Base-by-base conservation (phyloP, 2,797 vertebrate genomes). In the Chaetophractus vellerosus region DNA sequence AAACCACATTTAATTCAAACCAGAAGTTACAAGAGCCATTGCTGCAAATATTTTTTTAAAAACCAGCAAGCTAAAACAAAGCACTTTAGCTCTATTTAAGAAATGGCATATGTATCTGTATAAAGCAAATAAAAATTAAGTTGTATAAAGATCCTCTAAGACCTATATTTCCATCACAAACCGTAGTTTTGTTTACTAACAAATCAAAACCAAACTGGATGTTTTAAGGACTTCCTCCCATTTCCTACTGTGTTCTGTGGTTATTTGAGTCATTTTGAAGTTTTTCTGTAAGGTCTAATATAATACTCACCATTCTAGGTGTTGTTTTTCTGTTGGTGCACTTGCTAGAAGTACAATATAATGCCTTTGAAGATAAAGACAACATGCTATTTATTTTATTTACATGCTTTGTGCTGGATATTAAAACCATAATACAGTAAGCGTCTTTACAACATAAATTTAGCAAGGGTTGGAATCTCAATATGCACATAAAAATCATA, bases 281-380 rank as follows among this genome's bases (percentile, higher is more conserved):
- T 9, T 66, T 94, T 90, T 93, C 76, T 79, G 24, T 90, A 19
- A 93, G 57, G 71, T 82, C 90, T 88, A 6, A 55, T 96, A 84
- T 88, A 59, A 48, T 98, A 99, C 99, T 99, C 98, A 99, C 99
- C 99, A 99, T 98, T 99, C 98, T 74, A 99, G 98, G 96, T 98
- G 99, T 98, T 99, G 99, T 97, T 99, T 99, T 98, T 99, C 99
- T 96, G 99, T 99, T 88, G 99, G 98, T 88, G 99, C 99, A 5
- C 99, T 99, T 97, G 99, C 99, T 98, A 99, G 98, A 98, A 99
- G 99, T 98, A 99, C 98, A 99, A 99, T 98, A 98, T 99, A 99
- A 99, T 99, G 99, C 99, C 99, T 99, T 99, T 98, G 98, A 98
- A 99, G 98, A 99, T 98, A 99, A 99, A 99, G 98, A 99, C 98